phyloP scores from a whole-genome alignment of 2,797 vertebrate genomes.

The Odontamblyopus lacepedii region DNA sequence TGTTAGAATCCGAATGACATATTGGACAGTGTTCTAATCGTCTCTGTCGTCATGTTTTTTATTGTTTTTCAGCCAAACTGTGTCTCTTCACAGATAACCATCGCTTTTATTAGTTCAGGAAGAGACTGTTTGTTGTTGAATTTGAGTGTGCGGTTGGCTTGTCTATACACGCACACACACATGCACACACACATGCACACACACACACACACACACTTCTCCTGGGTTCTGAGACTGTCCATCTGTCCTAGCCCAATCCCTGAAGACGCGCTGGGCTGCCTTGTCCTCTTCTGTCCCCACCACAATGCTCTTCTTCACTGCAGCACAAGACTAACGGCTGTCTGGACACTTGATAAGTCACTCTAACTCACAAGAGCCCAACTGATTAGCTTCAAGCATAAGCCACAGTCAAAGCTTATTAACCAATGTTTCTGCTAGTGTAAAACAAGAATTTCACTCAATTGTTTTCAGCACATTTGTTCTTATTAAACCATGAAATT shows the following conservation, averaged over 20 bases:
- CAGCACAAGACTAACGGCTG: neutral
- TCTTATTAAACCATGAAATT: neutral
- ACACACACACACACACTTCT: neutral
- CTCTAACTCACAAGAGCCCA: neutral
- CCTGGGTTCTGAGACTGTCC: neutral
- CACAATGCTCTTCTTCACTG: too few species aligned
- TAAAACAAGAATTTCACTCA: neutral
- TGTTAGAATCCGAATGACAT: neutral
- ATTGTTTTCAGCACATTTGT: neutral
- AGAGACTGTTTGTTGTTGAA: neutral
- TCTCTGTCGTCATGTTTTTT: neutral
- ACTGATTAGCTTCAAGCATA: neutral
- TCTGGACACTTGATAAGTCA: neutral
- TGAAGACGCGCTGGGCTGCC: neutral
- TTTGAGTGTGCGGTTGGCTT: neutral
- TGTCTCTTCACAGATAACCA: neutral
- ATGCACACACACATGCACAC: too few species aligned
- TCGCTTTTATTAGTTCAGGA: neutral
- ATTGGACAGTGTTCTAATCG: neutral
- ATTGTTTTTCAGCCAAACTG: neutral
- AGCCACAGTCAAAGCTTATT: neutral
- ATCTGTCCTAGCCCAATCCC: slow-evolving; percentile 2
- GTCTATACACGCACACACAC: too few species aligned
- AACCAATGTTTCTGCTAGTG: neutral
- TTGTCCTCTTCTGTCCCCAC: neutral